These are phyloP conservation scores for Liodrosophila aerea DNA, from an alignment of 2,888 invertebrate species.

Conservation along the genomic window DNA sequence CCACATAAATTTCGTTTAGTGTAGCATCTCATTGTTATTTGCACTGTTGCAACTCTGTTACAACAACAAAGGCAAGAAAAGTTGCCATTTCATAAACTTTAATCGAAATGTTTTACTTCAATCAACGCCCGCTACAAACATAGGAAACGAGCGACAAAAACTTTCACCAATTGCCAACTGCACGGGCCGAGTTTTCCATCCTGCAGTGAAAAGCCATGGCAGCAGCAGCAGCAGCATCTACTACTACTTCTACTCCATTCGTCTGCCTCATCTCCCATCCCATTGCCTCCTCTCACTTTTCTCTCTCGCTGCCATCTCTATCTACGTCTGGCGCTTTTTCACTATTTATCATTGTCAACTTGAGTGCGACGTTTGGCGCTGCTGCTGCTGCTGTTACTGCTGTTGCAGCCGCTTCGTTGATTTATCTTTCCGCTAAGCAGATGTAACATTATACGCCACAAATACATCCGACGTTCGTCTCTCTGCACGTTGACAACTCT, in stretches of 20 bases:
- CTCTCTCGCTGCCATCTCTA: constrained; percentile 11
- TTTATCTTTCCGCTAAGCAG: constrained; percentile 77
- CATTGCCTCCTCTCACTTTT: not conserved
- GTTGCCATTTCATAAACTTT: constrained; percentile 75
- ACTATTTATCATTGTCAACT: constrained; percentile 78
- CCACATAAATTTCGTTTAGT: constrained; percentile 19
- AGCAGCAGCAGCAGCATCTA: constrained; percentile 13
- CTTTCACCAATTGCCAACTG: constrained; percentile 71
- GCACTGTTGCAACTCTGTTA: constrained; percentile 36
- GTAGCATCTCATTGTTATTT: constrained; percentile 52
- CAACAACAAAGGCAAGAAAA: constrained; percentile 27
- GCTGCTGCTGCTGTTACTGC: constrained; percentile 40
- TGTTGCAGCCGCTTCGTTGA: constrained; percentile 62
- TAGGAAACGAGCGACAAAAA: constrained; percentile 53
- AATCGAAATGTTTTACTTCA: constrained; percentile 78
- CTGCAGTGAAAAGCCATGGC: constrained; percentile 22
- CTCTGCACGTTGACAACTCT: constrained; percentile 65
- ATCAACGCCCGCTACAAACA: constrained; percentile 58
- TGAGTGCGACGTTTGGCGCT: constrained; percentile 77
- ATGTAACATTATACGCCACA: constrained; percentile 77
- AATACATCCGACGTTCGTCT: constrained; percentile 74
- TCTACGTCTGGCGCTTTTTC: constrained; percentile 68
- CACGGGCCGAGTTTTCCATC: constrained; percentile 30
- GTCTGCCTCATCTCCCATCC: constrained; percentile 35
- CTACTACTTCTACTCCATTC: too few species aligned